Conservation (phyloP, 2,888 invertebrate genomes). For the Drymonia ruficornis region DNA sequence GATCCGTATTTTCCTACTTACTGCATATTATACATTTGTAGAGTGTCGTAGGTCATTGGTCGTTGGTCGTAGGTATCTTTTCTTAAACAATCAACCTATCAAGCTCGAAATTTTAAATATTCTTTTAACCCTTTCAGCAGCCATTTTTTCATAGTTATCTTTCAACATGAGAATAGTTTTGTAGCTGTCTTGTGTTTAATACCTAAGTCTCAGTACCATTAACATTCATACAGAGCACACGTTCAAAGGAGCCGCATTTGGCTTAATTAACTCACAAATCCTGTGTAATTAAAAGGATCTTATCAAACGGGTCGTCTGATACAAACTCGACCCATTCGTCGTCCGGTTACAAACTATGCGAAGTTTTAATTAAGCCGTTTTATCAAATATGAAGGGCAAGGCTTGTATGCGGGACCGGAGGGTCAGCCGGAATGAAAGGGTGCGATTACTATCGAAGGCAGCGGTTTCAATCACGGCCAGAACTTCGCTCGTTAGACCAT, state of each 20-base stretch:
- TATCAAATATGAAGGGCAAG: constrained; percentile 59
- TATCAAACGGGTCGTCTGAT: constrained; percentile 37
- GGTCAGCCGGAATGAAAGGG: constrained; percentile 68
- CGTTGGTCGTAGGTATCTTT: too few relatives aligned
- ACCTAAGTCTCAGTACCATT: too few relatives aligned
- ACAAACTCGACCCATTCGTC: constrained; percentile 46
- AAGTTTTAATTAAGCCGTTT: constrained; percentile 75
- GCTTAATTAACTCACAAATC: constrained; percentile 35
- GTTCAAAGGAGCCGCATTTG: constrained; percentile 25
- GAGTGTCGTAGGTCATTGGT: too few relatives aligned
- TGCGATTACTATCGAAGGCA: constrained; percentile 71
- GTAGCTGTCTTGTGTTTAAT: too few relatives aligned
- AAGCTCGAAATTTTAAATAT: too few relatives aligned
- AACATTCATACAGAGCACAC: constrained; percentile 12
- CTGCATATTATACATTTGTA: too few relatives aligned
- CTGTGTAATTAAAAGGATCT: constrained; percentile 45
- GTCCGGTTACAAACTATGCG: constrained; percentile 55
- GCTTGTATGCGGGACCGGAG: constrained; percentile 45
- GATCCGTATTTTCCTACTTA: too few relatives aligned
- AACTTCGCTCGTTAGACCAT: constrained; percentile 71
- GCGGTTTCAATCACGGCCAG: constrained; percentile 72
- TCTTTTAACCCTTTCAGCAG: too few relatives aligned
- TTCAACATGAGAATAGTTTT: too few relatives aligned
- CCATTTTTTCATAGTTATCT: too few relatives aligned
- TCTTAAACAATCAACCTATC: too few relatives aligned